Evolutionary conservation across 2,888 invertebrate genomes (phyloP).

Genomic region (Drosophila helvetica): DNA sequence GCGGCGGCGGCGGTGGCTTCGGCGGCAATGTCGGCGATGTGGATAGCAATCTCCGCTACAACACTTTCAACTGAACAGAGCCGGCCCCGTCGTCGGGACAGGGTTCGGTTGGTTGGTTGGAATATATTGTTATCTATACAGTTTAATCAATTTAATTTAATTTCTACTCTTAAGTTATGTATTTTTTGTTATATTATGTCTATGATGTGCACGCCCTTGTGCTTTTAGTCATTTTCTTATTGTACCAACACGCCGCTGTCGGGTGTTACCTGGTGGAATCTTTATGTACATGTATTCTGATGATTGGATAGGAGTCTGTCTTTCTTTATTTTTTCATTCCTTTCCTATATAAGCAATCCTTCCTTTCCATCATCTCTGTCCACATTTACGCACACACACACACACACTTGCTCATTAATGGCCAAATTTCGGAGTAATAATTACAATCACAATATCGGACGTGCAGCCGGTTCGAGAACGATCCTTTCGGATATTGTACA

Average conservation of each 20-base stretch:
- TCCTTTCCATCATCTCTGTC: constrained; percentile 22
- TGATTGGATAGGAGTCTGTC: constrained; percentile 4
- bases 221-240: constrained; percentile 52
- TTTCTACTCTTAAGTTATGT: constrained; percentile 40
- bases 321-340: constrained; percentile 23
- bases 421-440: constrained; percentile 64
- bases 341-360: constrained; percentile 6
- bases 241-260: constrained; percentile 18
- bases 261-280: constrained; percentile 1
- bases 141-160: constrained; percentile 68
- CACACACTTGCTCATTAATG: constrained; percentile 65
- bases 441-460: constrained; percentile 41
- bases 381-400: constrained; percentile 57
- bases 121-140: constrained; percentile 64
- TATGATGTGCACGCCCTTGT: constrained; percentile 40
- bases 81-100: background rate
- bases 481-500: constrained; percentile 47
- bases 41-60: constrained; percentile 81
- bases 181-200: constrained; percentile 42
- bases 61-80: constrained; percentile 73
- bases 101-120: constrained; percentile 15
- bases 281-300: constrained; percentile 7
- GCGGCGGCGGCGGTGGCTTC: constrained; percentile 17
- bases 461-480: constrained; percentile 22
- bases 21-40: constrained; percentile 67